These are phyloP conservation scores for Epinotia brunnichana DNA, from an alignment of 2,888 invertebrate genomes.

Conservation along the genomic window DNA sequence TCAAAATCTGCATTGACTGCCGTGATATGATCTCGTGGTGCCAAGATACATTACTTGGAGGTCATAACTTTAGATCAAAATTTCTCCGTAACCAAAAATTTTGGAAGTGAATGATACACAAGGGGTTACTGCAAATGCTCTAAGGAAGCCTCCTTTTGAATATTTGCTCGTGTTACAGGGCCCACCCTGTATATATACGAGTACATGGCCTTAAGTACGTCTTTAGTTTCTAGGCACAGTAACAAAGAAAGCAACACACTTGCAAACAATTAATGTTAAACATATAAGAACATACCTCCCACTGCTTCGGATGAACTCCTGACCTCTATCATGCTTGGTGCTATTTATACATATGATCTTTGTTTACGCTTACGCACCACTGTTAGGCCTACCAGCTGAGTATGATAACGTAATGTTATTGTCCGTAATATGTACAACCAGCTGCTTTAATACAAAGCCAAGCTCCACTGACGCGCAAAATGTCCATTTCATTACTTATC, in stretches of 20 bases:
- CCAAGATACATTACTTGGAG: no score
- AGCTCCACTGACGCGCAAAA: conserved; percentile 8
- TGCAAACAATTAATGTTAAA: not conserved
- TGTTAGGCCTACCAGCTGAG: conserved; percentile 4
- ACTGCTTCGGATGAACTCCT: conserved; percentile 16
- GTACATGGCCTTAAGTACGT: not conserved
- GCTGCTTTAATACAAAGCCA: conserved; percentile 16
- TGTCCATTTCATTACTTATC: conserved; percentile 34
- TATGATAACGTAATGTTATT: conserved; percentile 20
- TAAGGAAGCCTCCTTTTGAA: no score
- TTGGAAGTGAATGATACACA: no score
- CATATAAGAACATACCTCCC: conserved; percentile 24
- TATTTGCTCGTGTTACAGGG: no score
- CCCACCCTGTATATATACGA: no score
- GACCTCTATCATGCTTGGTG: conserved; percentile 9
- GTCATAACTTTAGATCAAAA: no score
- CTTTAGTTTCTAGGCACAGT: not conserved
- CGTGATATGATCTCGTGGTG: no score
- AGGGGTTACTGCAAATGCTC: no score
- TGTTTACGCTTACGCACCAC: not conserved
- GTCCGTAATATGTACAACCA: conserved; percentile 13
- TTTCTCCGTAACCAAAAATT: no score
- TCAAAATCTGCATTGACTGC: no score
- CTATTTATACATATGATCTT: conserved; percentile 3
- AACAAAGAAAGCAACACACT: not conserved